Evolutionary conservation across 1,140 invertebrate species (phyloP).

Genomic region (Uloborus diversus): DNA sequence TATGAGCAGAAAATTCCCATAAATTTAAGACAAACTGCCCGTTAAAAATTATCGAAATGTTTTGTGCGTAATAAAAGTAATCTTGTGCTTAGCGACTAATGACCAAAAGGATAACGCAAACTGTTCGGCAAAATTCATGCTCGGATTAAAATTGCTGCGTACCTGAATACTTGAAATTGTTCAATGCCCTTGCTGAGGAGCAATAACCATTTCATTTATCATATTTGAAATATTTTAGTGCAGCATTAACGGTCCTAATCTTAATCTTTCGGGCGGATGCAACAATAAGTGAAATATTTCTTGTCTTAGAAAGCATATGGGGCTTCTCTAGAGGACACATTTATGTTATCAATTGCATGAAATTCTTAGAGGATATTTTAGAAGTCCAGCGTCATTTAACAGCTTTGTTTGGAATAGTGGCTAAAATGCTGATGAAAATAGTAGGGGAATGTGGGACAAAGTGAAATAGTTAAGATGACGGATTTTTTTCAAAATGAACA

Average conservation of each 20-base stretch:
- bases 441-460: too few species aligned
- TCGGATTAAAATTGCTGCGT: conserved; percentile 9
- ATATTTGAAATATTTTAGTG: not conserved
- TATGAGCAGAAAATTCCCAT: conserved; percentile 24
- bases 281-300: not conserved
- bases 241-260: conserved; percentile 2
- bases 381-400: too few species aligned
- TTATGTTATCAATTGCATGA: too few species aligned
- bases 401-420: too few species aligned
- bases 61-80: conserved; percentile 47
- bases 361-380: too few species aligned
- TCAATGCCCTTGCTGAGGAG: not conserved
- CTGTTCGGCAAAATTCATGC: conserved; percentile 42
- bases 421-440: too few species aligned
- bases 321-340: not conserved
- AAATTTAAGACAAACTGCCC: conserved; percentile 38
- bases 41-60: conserved; percentile 51
- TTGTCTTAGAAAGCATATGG: not conserved
- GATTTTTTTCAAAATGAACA: too few species aligned
- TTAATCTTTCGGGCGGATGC: not conserved
- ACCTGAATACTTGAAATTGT: not conserved
- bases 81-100: conserved; percentile 37
- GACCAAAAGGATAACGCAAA: conserved; percentile 29
- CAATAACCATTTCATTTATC: not conserved
- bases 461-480: too few species aligned